Evolutionary conservation across 1,140 invertebrate genomes (phyloP).

Genomic region (Apolygus lucorum): DNA sequence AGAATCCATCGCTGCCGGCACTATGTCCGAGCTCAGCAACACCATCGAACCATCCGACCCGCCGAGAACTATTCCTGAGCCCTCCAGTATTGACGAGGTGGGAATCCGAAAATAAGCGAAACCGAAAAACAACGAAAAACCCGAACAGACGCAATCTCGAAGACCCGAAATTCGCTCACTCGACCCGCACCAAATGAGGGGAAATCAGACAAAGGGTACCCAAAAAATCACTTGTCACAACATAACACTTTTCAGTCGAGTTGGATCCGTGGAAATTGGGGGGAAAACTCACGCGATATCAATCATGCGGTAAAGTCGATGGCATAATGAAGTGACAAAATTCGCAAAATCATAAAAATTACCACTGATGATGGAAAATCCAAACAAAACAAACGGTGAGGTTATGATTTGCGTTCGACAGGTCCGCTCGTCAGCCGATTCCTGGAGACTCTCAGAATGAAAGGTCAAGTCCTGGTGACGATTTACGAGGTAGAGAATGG

Average conservation of each 20-base stretch:
- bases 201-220: neutral
- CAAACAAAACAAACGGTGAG: conserved; percentile 10
- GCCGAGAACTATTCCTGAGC: conserved; percentile 30
- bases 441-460: neutral
- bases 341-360: conserved; percentile 10
- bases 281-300: neutral
- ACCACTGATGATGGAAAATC: neutral
- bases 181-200: conserved; percentile 21
- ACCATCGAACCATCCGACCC: conserved; percentile 36
- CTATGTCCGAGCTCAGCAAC: conserved; percentile 34
- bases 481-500: neutral
- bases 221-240: no score
- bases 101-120: neutral
- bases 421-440: neutral
- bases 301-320: neutral
- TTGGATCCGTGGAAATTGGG: no score
- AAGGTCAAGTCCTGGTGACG: neutral
- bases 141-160: no score
- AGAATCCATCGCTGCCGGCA: conserved; percentile 35
- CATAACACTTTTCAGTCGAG: no score
- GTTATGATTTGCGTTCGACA: conserved; percentile 2
- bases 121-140: conserved; percentile 19
- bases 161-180: conserved; percentile 20
- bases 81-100: conserved; percentile 34
- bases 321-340: neutral